phyloP scores from a whole-genome alignment of 92 coral and sea anemone genomes.

The Siderastrea radians region DNA sequence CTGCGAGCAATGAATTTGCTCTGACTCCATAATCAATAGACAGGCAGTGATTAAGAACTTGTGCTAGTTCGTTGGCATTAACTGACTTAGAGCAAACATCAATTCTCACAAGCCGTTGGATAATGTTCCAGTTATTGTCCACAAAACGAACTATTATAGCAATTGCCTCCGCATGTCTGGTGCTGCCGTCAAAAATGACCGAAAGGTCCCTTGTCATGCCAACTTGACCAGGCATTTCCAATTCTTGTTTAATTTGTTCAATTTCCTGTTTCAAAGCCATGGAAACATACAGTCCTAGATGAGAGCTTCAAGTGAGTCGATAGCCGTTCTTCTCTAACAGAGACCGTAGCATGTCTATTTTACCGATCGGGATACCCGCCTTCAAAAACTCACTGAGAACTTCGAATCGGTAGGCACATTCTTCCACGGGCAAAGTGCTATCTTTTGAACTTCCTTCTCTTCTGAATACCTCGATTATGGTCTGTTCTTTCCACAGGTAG shows the following conservation, averaged over 20 bases:
- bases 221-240: neutral
- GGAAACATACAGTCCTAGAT: constrained; percentile 33
- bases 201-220: constrained; percentile 40
- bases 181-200: neutral
- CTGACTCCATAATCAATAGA: constrained; percentile 31
- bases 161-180: constrained; percentile 67
- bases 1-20: constrained; percentile 44
- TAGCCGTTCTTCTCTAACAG: constrained; percentile 48
- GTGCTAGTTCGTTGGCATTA: constrained; percentile 19
- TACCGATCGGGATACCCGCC: constrained; percentile 37
- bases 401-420: neutral
- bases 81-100: neutral
- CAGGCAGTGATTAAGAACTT: neutral
- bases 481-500: too few relatives aligned
- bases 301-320: constrained; percentile 43
- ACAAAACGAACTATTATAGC: constrained; percentile 55
- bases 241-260: too few relatives aligned
- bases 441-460: constrained; percentile 7
- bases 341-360: neutral
- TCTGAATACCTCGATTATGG: too few relatives aligned
- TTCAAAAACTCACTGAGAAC: constrained; percentile 18
- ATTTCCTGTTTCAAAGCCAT: too few relatives aligned
- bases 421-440: too few relatives aligned
- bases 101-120: too few relatives aligned
- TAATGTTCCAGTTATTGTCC: neutral